phyloP scores from a whole-genome alignment of 2,797 vertebrate genomes.

The Sternarchorhynchus goeldii region DNA sequence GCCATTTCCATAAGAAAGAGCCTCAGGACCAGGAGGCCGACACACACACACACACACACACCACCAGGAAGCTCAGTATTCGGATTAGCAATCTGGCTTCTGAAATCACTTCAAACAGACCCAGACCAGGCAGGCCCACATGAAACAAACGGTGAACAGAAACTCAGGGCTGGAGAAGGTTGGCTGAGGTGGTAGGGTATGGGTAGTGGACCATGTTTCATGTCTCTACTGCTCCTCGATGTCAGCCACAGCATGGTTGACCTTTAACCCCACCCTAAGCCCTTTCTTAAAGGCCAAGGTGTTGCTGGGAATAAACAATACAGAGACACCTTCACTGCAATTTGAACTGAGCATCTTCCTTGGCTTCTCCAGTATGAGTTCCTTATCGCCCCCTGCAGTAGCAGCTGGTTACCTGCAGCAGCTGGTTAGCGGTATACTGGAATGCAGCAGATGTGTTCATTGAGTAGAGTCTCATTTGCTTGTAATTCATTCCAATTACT shows the following conservation, averaged over 20 bases:
- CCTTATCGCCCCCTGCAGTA: not conserved
- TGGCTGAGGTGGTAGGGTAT: conserved; percentile 69
- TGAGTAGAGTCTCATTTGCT: no score
- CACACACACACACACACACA: no score
- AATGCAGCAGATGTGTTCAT: not conserved
- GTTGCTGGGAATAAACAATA: conserved; percentile 30
- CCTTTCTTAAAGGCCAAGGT: conserved; percentile 28
- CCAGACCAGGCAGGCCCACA: conserved; percentile 68
- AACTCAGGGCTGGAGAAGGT: conserved; percentile 66
- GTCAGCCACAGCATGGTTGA: conserved; percentile 34
- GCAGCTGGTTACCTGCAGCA: conserved; percentile 10
- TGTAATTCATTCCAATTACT: no score
- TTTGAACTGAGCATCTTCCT: conserved; percentile 25
- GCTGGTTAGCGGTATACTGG: not conserved
- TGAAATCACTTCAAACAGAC: conserved; percentile 95
- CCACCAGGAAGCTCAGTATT: conserved; percentile 86
- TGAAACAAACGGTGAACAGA: conserved; percentile 81
- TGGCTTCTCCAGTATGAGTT: not conserved
- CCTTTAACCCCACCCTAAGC: conserved; percentile 24
- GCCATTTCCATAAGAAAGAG: conserved; percentile 94
- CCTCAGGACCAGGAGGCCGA: conserved; percentile 78
- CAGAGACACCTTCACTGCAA: not conserved
- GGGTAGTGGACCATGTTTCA: conserved; percentile 55
- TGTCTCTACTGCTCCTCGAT: conserved; percentile 2
- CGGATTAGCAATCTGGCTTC: conserved; percentile 88